Evolutionary conservation across 35 echinoderm and acorn worm genomes (phyloP).

Genomic region (Eucidaris tribuloides): DNA sequence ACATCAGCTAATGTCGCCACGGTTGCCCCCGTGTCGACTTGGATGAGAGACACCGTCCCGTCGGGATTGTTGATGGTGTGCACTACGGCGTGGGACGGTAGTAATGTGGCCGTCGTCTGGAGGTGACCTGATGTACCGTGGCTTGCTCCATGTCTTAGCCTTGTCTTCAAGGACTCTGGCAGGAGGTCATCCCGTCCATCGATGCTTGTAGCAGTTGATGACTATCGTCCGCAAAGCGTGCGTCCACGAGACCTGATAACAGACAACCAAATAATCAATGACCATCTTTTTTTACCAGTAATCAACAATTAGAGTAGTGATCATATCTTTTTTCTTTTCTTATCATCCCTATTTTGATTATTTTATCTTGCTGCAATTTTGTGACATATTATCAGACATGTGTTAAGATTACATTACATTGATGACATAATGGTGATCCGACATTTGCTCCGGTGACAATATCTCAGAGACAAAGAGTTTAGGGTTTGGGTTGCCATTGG

Average conservation of each 20-base stretch:
- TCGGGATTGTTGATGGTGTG: slow-evolving; percentile 96
- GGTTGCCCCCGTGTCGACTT: slow-evolving; percentile 86
- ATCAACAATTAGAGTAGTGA: too few species aligned
- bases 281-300: too few species aligned
- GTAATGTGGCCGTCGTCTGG: slow-evolving; percentile 48
- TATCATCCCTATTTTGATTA: too few species aligned
- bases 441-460: too few species aligned
- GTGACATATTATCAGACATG: too few species aligned
- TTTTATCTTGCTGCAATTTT: too few species aligned
- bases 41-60: slow-evolving; percentile 93
- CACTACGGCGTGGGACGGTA: slow-evolving; percentile 91
- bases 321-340: too few species aligned
- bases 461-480: too few species aligned
- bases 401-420: too few species aligned
- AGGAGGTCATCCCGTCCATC: slow-evolving; percentile 72
- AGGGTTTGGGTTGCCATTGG: too few species aligned
- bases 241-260: slow-evolving; percentile 89
- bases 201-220: slow-evolving; percentile 99
- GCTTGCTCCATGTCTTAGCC: slow-evolving; percentile 30
- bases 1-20: slow-evolving; percentile 95
- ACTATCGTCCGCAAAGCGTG: slow-evolving; percentile 96
- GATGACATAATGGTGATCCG: too few species aligned
- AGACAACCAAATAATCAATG: too few species aligned
- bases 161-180: slow-evolving; percentile 74
- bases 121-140: slow-evolving; percentile 6